Evolutionary conservation across 2,113 vertebrate species (phyloP).

Genomic region (Chauna torquata): DNA sequence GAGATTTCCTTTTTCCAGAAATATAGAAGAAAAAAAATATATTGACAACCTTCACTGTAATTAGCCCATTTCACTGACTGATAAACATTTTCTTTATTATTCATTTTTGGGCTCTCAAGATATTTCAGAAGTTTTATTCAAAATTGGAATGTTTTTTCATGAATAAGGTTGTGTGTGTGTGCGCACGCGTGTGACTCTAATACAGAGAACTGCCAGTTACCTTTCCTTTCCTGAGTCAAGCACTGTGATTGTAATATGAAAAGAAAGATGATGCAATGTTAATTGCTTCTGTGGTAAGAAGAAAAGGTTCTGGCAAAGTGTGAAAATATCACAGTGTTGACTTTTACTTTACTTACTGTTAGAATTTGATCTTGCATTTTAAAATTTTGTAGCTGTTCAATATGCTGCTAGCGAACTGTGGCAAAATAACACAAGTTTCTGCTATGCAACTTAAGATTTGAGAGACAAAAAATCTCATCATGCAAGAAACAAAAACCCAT

Average conservation of each 20-base stretch:
- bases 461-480: neutral
- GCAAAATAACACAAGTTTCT: neutral
- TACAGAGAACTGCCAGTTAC: neutral
- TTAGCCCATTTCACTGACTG: neutral
- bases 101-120: neutral
- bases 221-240: neutral
- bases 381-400: neutral
- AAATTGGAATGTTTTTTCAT: neutral
- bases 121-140: neutral
- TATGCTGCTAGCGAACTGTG: neutral
- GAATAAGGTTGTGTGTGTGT: neutral
- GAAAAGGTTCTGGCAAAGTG: neutral
- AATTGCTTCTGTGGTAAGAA: conserved; percentile 19
- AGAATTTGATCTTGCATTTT: neutral
- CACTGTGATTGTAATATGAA: neutral
- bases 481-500: neutral
- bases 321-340: neutral
- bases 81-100: neutral
- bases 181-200: neutral
- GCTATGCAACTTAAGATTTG: neutral
- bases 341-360: neutral
- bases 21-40: neutral
- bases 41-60: neutral
- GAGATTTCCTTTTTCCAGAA: neutral
- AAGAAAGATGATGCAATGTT: conserved; percentile 11